A percentile compares a stretch with the other conserved stretches of the same genome.
phyloP scores from a whole-genome alignment of 1,140 invertebrate species.

The Archivesica marissinica region DNA sequence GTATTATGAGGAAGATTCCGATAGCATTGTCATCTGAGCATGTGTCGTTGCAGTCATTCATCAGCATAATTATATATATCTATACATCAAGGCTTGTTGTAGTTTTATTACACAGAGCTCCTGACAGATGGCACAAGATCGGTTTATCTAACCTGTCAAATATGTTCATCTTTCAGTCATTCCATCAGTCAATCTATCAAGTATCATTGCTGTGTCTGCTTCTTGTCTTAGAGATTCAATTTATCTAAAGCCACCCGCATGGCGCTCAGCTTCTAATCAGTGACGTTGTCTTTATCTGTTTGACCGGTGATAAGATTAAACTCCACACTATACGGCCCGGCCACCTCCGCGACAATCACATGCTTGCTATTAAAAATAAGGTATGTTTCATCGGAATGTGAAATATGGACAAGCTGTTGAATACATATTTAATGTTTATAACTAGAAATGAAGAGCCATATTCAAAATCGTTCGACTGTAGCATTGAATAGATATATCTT shows the following conservation, averaged over 20 bases:
- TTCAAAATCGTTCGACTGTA: neutral
- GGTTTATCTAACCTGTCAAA: neutral
- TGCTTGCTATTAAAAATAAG: neutral
- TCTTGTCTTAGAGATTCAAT: neutral
- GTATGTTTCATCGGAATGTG: neutral
- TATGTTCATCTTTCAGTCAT: neutral
- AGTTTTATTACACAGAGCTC: neutral
- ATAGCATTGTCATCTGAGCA: too few relatives aligned
- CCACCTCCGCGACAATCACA: neutral
- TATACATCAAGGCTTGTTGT: neutral
- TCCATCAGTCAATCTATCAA: neutral
- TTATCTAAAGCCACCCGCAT: neutral
- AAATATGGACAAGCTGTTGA: neutral
- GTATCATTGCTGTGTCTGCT: neutral
- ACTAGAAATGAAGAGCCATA: neutral
- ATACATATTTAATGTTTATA: neutral
- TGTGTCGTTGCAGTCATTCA: neutral
- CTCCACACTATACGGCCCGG: too few relatives aligned
- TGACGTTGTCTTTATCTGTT: neutral
- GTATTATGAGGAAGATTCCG: too few relatives aligned
- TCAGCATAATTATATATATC: neutral
- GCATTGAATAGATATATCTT: constrained; percentile 11
- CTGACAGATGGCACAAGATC: constrained; percentile 27
- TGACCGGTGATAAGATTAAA: neutral
- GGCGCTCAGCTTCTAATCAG: neutral